A percentile compares a stretch with the other conserved stretches of the same genome.
These are phyloP conservation scores for Xiphias gladius DNA, from an alignment of 2,113 vertebrate genomes.

Conservation along the genomic window DNA sequence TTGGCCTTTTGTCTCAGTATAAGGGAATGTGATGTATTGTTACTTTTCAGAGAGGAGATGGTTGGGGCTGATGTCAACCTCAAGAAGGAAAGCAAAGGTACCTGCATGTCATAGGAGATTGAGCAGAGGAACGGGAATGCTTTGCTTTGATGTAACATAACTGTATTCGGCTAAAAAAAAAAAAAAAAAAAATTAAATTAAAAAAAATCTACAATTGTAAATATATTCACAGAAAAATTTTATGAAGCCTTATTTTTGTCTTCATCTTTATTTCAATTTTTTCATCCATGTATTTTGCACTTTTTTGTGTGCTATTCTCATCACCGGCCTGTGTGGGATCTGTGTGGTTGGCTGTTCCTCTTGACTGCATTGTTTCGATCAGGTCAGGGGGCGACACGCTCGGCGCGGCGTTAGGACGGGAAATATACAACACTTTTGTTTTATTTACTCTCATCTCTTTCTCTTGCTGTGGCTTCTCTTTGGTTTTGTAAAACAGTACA, in stretches of 20 bases:
- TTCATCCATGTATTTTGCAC: conserved; percentile 80
- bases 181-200: conserved; percentile 20
- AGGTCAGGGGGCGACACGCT: conserved; percentile 62
- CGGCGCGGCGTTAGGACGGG: conserved; percentile 63
- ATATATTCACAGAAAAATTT: conserved; percentile 78
- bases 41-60: conserved; percentile 43
- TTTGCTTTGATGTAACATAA: conserved; percentile 86
- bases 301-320: conserved; percentile 77
- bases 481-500: conserved; percentile 75
- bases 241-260: conserved; percentile 77
- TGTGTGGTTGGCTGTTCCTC: conserved; percentile 70
- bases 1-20: conserved; percentile 61
- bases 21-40: conserved; percentile 72
- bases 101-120: conserved; percentile 81
- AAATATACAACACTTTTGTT: conserved; percentile 73
- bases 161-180: conserved; percentile 72
- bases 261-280: conserved; percentile 43
- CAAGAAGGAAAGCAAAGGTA: conserved; percentile 68
- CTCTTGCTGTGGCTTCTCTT: conserved; percentile 75
- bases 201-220: conserved; percentile 79
- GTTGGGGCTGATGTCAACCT: conserved; percentile 54
- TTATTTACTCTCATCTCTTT: conserved; percentile 66
- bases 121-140: conserved; percentile 82
- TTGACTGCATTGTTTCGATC: conserved; percentile 55
- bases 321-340: conserved; percentile 63